These are phyloP conservation scores for Mus caroli DNA, from an alignment of 2,797 vertebrate genomes.

Conservation along the genomic window DNA sequence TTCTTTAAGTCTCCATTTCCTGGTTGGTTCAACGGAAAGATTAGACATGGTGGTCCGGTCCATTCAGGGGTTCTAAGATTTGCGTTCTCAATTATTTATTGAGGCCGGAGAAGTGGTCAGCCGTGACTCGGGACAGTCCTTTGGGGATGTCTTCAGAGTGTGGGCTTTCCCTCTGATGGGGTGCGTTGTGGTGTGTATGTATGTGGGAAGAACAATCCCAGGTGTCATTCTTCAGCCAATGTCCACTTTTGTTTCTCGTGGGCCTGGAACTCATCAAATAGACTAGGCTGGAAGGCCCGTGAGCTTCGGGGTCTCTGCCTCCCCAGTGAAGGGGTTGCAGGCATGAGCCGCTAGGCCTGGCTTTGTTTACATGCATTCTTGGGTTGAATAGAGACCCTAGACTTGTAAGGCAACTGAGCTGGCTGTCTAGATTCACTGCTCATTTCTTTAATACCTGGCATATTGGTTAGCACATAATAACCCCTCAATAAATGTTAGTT, in stretches of 20 bases:
- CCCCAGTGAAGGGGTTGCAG: neutral
- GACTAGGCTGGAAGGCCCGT: no score
- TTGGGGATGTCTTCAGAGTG: neutral
- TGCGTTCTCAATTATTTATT: neutral
- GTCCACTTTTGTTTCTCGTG: neutral
- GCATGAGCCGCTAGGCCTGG: no score
- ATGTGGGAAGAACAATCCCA: neutral
- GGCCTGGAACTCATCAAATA: neutral
- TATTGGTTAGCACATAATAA: neutral
- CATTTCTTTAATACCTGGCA: neutral
- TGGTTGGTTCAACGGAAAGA: neutral
- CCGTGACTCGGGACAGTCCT: neutral
- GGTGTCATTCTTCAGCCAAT: neutral
- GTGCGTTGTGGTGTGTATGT: neutral
- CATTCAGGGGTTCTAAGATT: neutral
- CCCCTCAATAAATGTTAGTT: conserved; percentile 11
- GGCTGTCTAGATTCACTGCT: neutral
- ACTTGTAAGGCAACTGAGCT: no score
- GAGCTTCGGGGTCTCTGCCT: neutral
- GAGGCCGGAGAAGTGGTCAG: neutral
- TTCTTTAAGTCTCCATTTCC: neutral
- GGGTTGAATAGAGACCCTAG: neutral
- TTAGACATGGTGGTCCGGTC: neutral
- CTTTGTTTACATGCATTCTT: neutral
- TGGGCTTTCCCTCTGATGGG: neutral